Percentiles rank a stretch among this genome's conserved stretches.
phyloP scores from a whole-genome alignment of 2,888 invertebrate species.

The Caenorhabditis macrosperma region DNA sequence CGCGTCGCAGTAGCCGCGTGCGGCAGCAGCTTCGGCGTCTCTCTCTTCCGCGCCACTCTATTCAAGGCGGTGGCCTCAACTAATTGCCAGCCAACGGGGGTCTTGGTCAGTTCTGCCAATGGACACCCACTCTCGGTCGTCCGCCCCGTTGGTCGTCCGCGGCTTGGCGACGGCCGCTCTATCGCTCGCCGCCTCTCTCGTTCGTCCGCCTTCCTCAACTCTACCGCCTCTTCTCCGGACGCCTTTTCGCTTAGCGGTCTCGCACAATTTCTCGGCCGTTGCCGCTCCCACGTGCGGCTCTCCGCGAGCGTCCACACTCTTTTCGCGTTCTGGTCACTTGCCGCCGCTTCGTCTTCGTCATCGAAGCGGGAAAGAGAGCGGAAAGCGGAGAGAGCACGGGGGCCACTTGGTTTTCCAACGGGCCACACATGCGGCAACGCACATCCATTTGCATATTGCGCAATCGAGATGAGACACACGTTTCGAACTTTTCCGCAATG shows the following conservation, averaged over 20 bases:
- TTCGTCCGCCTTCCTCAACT: constrained; percentile 19
- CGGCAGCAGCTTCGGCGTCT: constrained; percentile 38
- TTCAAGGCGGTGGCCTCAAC: constrained; percentile 34
- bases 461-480: constrained; percentile 67
- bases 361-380: constrained; percentile 44
- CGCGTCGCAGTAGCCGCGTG: constrained; percentile 21
- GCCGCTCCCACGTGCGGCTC: constrained; percentile 57
- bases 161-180: constrained; percentile 43
- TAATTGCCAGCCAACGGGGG: constrained; percentile 43
- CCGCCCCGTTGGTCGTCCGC: constrained; percentile 19
- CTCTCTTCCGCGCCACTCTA: constrained; percentile 48
- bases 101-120: constrained; percentile 14
- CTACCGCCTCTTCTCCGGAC: constrained; percentile 43
- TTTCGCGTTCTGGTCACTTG: constrained; percentile 51
- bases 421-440: constrained; percentile 57
- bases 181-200: constrained; percentile 17
- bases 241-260: constrained; percentile 42
- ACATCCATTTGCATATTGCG: constrained; percentile 70
- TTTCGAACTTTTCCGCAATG: constrained; percentile 43
- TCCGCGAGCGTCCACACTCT: constrained; percentile 56
- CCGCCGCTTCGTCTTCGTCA: constrained; percentile 57
- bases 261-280: constrained; percentile 35
- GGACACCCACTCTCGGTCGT: constrained; percentile 25
- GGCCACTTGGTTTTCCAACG: constrained; percentile 46
- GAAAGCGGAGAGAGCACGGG: constrained; percentile 36